phyloP scores from a whole-genome alignment of 2,888 invertebrate genomes.

The Campopleginae sp. region DNA sequence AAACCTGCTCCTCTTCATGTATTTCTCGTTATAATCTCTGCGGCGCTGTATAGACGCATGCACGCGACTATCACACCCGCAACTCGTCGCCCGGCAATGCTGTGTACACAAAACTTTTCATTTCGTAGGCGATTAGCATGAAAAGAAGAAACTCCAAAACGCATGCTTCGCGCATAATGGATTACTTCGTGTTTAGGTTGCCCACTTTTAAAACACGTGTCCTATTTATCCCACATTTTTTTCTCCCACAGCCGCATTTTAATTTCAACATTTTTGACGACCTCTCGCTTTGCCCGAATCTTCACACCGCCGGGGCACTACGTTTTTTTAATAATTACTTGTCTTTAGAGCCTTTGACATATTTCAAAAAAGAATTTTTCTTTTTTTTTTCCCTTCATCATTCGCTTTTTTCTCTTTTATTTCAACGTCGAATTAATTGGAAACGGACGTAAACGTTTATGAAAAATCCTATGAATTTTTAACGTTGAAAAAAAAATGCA shows the following conservation, averaged over 20 bases:
- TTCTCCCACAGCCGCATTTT: slow-evolving; percentile 7
- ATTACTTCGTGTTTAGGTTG: slow-evolving; percentile 9
- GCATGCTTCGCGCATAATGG: slow-evolving; percentile 21
- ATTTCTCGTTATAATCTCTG: slow-evolving; percentile 62
- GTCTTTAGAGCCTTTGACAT: background rate
- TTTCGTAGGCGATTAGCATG: slow-evolving; percentile 39
- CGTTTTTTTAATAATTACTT: background rate
- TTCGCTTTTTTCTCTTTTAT: too few relatives aligned
- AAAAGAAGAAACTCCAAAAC: slow-evolving; percentile 41
- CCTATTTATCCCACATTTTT: slow-evolving; percentile 15
- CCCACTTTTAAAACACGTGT: background rate
- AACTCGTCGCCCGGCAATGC: background rate
- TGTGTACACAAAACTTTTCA: slow-evolving; percentile 36
- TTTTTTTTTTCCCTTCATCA: too few relatives aligned
- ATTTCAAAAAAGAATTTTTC: too few relatives aligned
- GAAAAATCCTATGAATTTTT: too few relatives aligned
- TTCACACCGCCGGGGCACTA: background rate
- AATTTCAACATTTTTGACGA: background rate
- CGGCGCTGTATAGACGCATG: too few relatives aligned
- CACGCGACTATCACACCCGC: slow-evolving; percentile 44
- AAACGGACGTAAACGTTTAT: too few relatives aligned
- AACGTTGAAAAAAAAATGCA: too few relatives aligned
- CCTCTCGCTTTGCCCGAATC: background rate
- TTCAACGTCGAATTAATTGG: too few relatives aligned
- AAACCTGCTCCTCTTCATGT: slow-evolving; percentile 44